A percentile compares a stretch with the other conserved stretches of the same genome.
phyloP scores from a whole-genome alignment of 2,888 invertebrate species.

The Oegoconia quadripuncta region DNA sequence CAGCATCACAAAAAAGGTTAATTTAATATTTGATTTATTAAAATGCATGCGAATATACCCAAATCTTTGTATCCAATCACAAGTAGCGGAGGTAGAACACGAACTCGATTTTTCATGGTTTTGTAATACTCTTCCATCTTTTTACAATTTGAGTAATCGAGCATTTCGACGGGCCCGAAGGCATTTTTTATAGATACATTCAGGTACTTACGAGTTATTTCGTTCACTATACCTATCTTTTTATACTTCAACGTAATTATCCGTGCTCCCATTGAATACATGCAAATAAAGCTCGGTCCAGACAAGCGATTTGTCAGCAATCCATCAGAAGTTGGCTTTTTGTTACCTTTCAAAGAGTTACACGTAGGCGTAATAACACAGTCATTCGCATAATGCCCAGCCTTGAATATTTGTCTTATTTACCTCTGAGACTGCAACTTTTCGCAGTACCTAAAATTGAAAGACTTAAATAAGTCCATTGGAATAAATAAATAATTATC shows the following conservation, averaged over 20 bases:
- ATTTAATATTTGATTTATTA: constrained; percentile 13
- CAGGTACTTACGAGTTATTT: neutral
- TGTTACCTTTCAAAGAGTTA: constrained; percentile 33
- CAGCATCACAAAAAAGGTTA: constrained; percentile 17
- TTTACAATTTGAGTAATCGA: too few relatives aligned
- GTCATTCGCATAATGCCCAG: constrained; percentile 34
- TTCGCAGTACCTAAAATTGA: too few relatives aligned
- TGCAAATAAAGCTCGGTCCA: constrained; percentile 14
- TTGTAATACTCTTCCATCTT: too few relatives aligned
- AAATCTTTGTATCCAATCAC: neutral
- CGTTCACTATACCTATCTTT: neutral
- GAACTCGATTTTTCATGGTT: too few relatives aligned
- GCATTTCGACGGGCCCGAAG: too few relatives aligned
- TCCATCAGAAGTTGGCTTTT: constrained; percentile 36
- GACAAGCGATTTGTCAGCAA: constrained; percentile 33
- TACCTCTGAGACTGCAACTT: too few relatives aligned
- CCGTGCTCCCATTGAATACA: constrained; percentile 15
- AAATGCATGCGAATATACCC: constrained; percentile 5
- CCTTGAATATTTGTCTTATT: constrained; percentile 38
- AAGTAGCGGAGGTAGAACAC: too few relatives aligned
- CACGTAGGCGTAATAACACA: constrained; percentile 39
- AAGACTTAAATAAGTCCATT: too few relatives aligned
- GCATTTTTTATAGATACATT: too few relatives aligned
- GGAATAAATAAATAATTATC: neutral
- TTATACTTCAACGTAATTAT: neutral